These are phyloP conservation scores for Coptotermes formosanus DNA, from an alignment of 1,140 invertebrate genomes.

Conservation along the genomic window DNA sequence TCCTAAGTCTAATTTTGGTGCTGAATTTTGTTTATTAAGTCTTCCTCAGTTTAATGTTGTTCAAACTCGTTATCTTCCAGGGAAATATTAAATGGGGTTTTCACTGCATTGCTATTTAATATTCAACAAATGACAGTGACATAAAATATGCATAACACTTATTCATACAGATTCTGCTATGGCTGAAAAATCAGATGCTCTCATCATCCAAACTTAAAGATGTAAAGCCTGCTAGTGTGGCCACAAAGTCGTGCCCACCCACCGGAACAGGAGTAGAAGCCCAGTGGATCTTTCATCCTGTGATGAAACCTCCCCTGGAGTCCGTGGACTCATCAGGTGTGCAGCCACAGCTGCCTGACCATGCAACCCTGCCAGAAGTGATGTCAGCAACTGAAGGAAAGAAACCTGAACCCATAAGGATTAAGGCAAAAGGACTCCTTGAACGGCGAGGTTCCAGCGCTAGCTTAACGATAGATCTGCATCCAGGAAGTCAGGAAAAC, in stretches of 20 bases:
- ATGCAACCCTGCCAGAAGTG: slow-evolving; percentile 45
- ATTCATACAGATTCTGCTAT: slow-evolving; percentile 48
- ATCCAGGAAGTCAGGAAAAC: slow-evolving; percentile 41
- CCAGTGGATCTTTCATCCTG: slow-evolving; percentile 48
- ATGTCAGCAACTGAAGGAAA: slow-evolving; percentile 31
- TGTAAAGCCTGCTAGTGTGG: background rate
- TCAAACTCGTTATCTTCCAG: too few relatives aligned
- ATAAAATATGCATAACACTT: background rate
- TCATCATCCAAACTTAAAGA: slow-evolving; percentile 35
- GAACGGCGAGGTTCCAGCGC: slow-evolving; percentile 81
- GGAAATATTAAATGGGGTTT: too few relatives aligned
- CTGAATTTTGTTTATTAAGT: too few relatives aligned
- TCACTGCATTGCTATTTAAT: background rate
- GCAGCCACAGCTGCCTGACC: slow-evolving; percentile 42
- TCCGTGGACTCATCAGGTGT: slow-evolving; percentile 39
- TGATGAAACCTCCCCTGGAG: slow-evolving; percentile 46
- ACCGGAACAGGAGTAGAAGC: slow-evolving; percentile 40
- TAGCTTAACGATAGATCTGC: slow-evolving; percentile 71
- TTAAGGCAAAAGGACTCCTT: slow-evolving; percentile 64
- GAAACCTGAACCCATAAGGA: slow-evolving; percentile 51
- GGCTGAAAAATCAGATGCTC: slow-evolving; percentile 55
- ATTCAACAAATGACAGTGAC: background rate
- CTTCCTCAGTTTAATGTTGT: too few relatives aligned
- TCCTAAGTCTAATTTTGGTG: too few relatives aligned
- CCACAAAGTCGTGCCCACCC: background rate